Conservation (phyloP, 2,113 vertebrate species). For the Rhadina sibilatrix region DNA sequence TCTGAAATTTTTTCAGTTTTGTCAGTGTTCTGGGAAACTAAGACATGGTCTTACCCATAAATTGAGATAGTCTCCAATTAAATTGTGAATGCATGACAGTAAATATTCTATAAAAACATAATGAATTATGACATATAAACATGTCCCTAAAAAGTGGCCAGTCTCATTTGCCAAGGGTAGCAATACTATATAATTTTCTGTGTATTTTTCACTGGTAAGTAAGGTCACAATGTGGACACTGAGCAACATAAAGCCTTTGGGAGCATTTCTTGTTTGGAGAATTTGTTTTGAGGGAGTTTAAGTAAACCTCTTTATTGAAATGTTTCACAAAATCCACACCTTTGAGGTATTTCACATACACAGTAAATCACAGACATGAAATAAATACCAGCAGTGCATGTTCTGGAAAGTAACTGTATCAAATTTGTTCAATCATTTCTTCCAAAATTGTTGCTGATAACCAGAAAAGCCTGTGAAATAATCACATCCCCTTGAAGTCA, state of each 20-base stretch:
- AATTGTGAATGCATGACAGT: background rate
- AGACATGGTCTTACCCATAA: background rate
- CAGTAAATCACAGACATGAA: background rate
- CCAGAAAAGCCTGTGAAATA: background rate
- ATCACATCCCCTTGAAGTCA: background rate
- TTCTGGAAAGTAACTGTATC: background rate
- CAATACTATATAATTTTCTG: background rate
- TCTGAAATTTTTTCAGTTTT: background rate
- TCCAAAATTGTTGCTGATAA: background rate
- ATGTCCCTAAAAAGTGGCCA: background rate
- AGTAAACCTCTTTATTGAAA: background rate
- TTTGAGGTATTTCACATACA: background rate
- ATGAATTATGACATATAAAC: background rate
- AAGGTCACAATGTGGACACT: background rate
- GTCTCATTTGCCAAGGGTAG: background rate
- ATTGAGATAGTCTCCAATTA: background rate
- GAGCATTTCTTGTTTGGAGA: background rate
- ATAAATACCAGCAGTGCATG: background rate
- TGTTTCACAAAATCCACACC: background rate
- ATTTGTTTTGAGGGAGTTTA: background rate
- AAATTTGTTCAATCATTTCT: background rate
- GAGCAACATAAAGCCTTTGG: background rate
- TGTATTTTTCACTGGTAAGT: background rate
- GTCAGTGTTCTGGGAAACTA: background rate
- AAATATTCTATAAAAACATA: background rate